Base-by-base conservation (phyloP, 2,113 vertebrate genomes). In the Motacilla alba region DNA sequence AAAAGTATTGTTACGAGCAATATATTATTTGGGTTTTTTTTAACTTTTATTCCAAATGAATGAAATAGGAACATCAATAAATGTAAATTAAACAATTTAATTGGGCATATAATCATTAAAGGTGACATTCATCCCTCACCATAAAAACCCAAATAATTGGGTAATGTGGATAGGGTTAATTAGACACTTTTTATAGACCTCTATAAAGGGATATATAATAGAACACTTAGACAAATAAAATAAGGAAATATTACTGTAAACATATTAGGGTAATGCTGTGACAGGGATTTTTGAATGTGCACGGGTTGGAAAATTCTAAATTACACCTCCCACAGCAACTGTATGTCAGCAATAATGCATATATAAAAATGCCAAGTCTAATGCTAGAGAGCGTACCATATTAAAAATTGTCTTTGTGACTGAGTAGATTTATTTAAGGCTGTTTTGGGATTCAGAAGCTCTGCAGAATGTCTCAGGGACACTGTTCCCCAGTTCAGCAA, bases 251-350 rank as follows among this genome's bases (percentile, higher is more conserved):
- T 55, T 27, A 24, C n/a, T 24, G 31, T 41, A 82, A 84, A 79
- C 20, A 30, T 93, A 64, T 44, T 78, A 67, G 8, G 2, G 9
- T 82, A 89, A 93, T 91, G 74, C 33, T 67, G 30, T 84, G 80
- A 26, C 7, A 67, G 77, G 78, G 60, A 82, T 87, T 87, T 92
- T 91, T 75, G 75, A 94, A 91, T 87, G 27, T 84, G 69, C 53
- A 91, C 72, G 49, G 13, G 9, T 20, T 87, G 52, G 52, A 82
- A 93, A 93, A 75, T 82, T 94, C 83, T 89, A 82, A 89, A 93
- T 91, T 87, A 82, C 28, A 89, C 47, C 66, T 96, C 66, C 77
- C 66, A 78, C 55, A 89, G 73, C 64, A 87, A 93, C 43, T 37
- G 6, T 50, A 78, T 89, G 43, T 93, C 74, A 91, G 60, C 18